A percentile compares a stretch with the other conserved stretches of the same genome.
Conservation (phyloP, 2,113 vertebrate species). For the Triplophysa siluroides region DNA sequence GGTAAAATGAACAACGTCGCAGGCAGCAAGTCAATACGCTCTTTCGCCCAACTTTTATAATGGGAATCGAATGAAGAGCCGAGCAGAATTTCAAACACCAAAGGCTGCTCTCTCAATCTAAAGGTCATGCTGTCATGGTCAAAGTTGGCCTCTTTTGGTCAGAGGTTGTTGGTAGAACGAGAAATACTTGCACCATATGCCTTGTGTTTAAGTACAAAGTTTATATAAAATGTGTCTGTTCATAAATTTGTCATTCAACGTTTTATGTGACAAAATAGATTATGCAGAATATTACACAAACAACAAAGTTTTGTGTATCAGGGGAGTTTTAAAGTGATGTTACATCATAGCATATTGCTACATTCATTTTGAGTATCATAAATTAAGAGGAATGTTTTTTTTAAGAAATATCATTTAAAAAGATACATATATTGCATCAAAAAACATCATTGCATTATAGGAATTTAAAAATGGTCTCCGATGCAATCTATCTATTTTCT, state of each 20-base stretch:
- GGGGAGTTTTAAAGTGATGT: background rate
- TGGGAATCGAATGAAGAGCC: conserved; percentile 15
- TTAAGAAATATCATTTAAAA: no score
- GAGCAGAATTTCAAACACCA: conserved; percentile 41
- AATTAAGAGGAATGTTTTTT: no score
- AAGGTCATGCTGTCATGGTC: conserved; percentile 39
- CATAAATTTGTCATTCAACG: background rate
- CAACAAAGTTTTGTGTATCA: no score
- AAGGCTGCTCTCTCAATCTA: conserved; percentile 15
- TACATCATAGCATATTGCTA: background rate
- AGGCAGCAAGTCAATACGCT: conserved; percentile 43
- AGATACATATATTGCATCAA: no score
- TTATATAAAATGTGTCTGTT: background rate
- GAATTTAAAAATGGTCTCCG: no score
- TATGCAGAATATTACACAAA: no score
- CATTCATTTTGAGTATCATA: no score
- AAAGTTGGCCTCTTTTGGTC: background rate
- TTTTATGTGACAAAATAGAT: background rate
- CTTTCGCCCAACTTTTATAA: background rate
- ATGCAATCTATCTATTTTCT: no score
- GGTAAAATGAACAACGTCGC: conserved; percentile 50
- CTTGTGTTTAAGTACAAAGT: background rate
- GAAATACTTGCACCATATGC: background rate
- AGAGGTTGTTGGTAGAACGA: background rate
- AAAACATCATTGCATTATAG: no score